Evolutionary conservation across 2,888 invertebrate genomes (phyloP), one percentile per base, ranked within the genome.

Genomic region (Rhimphoctona megacephalus): DNA sequence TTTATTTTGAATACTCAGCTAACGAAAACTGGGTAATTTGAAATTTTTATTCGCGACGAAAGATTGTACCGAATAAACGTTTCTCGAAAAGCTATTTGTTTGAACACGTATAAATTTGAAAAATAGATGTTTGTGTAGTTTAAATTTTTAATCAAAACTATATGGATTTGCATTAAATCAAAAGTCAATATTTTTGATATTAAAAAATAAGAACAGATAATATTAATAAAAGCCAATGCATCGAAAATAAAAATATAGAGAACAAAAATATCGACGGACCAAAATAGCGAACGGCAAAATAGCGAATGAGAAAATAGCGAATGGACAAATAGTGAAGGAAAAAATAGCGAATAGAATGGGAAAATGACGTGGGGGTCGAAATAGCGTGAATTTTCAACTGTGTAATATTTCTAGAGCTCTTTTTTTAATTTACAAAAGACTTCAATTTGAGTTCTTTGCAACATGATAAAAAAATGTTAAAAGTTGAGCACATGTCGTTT

Each of bases 281-380:
- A 69, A 69, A 69, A 43, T 2, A 69, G 43, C 69, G 69, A 69
- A 69, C 43, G 43, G 19, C 36, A 69, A 43, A 69, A 69, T 69
- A 69, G 69, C 69, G 22, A 69, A 69, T 43, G 43, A 61, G 6
- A 69, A 69, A 69, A 69, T 69, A 69, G 43, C 43, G 22, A 69
- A 69, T 43, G 14, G 25, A 69, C 43, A 69, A 69, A 69, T 69
- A 69, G 43, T 22, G 22, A 69, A 69, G 14, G 25, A 39, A 61
- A 25, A 8, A 11, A 25, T 25, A 61, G 25, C 3, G n/a, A n/a
- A n/a, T n/a, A n/a, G n/a, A n/a, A n/a, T n/a, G n/a, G n/a, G n/a
- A n/a, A n/a, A n/a, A n/a, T 25, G 22, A 61, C 30, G 61, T 61
- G n/a, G n/a, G 61, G 61, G 8, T 25, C 61, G 25, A 61, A 61